Base-by-base conservation (phyloP, 2,113 vertebrate genomes). In the Pterophyllum scalare region DNA sequence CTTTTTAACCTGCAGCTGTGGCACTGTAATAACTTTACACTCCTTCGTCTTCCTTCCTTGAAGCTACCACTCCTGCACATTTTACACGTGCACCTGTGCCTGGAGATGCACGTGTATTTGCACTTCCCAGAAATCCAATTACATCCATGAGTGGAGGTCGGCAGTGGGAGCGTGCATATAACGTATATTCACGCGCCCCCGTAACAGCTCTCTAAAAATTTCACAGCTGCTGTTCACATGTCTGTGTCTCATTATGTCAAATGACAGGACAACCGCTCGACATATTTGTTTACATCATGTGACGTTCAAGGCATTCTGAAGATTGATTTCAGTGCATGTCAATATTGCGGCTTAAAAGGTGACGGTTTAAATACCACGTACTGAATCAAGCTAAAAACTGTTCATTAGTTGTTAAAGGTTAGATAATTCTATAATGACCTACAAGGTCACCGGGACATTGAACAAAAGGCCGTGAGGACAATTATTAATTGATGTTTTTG, bases 121-220 rank as follows among this genome's bases (percentile, higher is more conserved):
- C 75, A 86, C 76, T 75, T 82, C n/a, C 58, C 49, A 59, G 52
- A 82, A 87, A 90, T 89, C 82, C 85, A 91, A 90, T 91, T 88
- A 88, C 81, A 88, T 85, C 85, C 90, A 82, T 81, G 87, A 85
- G 57, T 88, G 81, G 82, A 84, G 89, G 78, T 76, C 57, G 3
- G 57, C 14, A 4, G 54, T 87, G 9, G 26, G 67, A 81, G 62
- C 72, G 64, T 72, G 60, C 61, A 83, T 52, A 77, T 83, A 59
- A 87, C 61, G 64, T 59, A 59, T 72, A 78, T 82, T 89, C 61
- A 77, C 72, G 67, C 43, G 17, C 65, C 13, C 13, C 74, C 4
- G 35, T 10, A 67, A 82, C 65, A 38, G 17, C 62, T 74, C n/a
- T 77, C 54, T 40, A 81, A 81, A 79, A 75, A 61, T 81, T 85